Evolutionary conservation across 2,113 vertebrate species (phyloP), one percentile per base, ranked within the genome.

Genomic region (Anolis carolinensis): DNA sequence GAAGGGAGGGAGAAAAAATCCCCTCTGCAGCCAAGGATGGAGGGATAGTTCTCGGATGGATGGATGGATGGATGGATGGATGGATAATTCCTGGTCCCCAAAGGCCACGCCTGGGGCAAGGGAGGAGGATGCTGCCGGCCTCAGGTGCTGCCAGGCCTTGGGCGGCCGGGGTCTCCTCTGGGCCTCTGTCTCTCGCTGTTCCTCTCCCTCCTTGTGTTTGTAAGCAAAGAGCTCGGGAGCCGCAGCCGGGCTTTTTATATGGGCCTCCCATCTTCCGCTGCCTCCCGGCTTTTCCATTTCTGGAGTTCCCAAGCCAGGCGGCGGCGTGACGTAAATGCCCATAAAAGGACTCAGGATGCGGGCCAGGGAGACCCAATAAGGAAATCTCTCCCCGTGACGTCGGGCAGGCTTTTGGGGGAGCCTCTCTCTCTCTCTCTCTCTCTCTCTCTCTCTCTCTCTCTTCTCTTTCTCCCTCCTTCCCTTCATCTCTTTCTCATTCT

Each of bases 281-380:
- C 97, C 97, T 97, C 97, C 97, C 98, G 97, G 97, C 96, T 96
- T 97, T 98, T 95, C 98, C 98, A 97, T 98, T 97, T 98, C 97
- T 98, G 98, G 98, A 98, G 98, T 98, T 98, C 98, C 98, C 98
- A 36, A 96, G 97, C 95, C 55, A 21, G 77, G 97, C 97, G 95
- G 94, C 93, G 84, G 94, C 91, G 91, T 95, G 98, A 98, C 97
- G 97, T 98, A 98, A 97, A 97, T 98, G 98, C 97, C 98, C 98
- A 98, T 97, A 98, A 91, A 98, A 97, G 98, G 98, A 98, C 97
- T 98, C 97, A 99, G 98, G 98, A 98, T 98, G 97, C 98, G 82
- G 95, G 96, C 97, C 95, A 97, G 97, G 97, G 97, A 97, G 95
- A 94, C 97, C 97, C 97, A 96, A 97, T 96, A 97, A 97, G 97